Percentiles rank a stretch among this genome's conserved stretches.
These are phyloP conservation scores for Invenusta paracnida DNA, from an alignment of 2,888 invertebrate species.

Conservation along the genomic window DNA sequence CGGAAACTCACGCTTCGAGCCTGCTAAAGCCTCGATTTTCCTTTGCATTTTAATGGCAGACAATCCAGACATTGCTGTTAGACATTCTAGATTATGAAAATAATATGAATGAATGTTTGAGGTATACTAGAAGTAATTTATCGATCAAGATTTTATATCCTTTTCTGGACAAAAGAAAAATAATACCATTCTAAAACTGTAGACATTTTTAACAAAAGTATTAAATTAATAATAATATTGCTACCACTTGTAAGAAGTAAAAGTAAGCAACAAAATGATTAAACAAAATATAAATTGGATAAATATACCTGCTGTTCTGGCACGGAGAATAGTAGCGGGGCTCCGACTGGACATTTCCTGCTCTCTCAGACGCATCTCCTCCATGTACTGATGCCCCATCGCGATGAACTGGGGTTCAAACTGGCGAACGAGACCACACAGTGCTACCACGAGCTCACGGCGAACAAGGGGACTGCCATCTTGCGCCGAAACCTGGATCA, in stretches of 20 bases:
- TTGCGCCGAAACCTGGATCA: constrained; percentile 72
- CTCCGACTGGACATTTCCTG: neutral
- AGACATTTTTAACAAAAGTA: too few relatives aligned
- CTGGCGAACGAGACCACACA: constrained; percentile 73
- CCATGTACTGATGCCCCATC: constrained; percentile 48
- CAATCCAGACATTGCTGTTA: neutral
- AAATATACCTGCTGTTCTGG: neutral
- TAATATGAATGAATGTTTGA: too few relatives aligned
- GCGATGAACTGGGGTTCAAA: constrained; percentile 59
- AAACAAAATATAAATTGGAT: neutral
- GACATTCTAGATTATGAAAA: too few relatives aligned
- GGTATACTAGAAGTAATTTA: too few relatives aligned
- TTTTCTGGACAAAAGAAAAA: too few relatives aligned
- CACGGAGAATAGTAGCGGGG: neutral
- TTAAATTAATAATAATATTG: too few relatives aligned
- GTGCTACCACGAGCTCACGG: constrained; percentile 74
- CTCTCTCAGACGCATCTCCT: constrained; percentile 36
- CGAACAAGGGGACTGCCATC: constrained; percentile 86
- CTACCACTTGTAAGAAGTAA: too few relatives aligned
- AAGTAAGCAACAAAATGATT: too few relatives aligned
- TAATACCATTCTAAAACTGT: too few relatives aligned
- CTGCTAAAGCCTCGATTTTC: neutral
- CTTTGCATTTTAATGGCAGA: neutral
- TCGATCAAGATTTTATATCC: too few relatives aligned
- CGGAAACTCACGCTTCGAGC: neutral